phyloP scores from a whole-genome alignment of 2,888 invertebrate species.

The Agrotis ipsilon region DNA sequence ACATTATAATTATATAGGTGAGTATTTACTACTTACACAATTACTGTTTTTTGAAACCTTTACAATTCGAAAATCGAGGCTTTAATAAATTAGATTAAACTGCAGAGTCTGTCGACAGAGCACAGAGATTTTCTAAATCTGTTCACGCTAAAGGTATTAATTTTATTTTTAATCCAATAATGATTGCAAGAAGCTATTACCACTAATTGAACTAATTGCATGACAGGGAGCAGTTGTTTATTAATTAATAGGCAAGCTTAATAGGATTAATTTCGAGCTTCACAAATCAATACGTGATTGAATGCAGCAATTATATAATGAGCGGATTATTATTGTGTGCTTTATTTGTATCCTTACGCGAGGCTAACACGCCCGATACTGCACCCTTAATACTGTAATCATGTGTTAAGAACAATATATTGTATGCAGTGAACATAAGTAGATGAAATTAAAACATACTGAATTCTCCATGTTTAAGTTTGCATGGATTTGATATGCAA shows the following conservation, averaged over 20 bases:
- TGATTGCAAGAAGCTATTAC: conserved; percentile 15
- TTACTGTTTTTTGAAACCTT: too few relatives aligned
- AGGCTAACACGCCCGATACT: neutral
- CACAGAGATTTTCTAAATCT: neutral
- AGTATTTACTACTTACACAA: neutral
- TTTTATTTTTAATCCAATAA: conserved; percentile 13
- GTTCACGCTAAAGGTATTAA: neutral
- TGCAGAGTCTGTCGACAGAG: neutral
- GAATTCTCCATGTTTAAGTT: conserved; percentile 4
- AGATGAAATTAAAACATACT: neutral
- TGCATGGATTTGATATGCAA: neutral
- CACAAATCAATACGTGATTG: conserved; percentile 43
- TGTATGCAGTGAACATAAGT: neutral
- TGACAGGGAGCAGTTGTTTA: conserved; percentile 34
- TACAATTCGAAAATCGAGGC: neutral
- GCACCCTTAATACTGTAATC: neutral
- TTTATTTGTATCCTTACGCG: conserved; percentile 4
- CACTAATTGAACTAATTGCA: conserved; percentile 34
- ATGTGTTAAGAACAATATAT: neutral
- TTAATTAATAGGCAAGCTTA: conserved; percentile 34
- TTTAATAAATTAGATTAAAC: conserved; percentile 1
- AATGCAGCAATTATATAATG: conserved; percentile 24
- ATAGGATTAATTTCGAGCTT: conserved; percentile 44
- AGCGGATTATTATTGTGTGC: neutral
- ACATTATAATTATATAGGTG: too few relatives aligned